A percentile compares a stretch with the other conserved stretches of the same genome.
Conservation (phyloP, 2,797 vertebrate genomes). For the Mareca strepera region DNA sequence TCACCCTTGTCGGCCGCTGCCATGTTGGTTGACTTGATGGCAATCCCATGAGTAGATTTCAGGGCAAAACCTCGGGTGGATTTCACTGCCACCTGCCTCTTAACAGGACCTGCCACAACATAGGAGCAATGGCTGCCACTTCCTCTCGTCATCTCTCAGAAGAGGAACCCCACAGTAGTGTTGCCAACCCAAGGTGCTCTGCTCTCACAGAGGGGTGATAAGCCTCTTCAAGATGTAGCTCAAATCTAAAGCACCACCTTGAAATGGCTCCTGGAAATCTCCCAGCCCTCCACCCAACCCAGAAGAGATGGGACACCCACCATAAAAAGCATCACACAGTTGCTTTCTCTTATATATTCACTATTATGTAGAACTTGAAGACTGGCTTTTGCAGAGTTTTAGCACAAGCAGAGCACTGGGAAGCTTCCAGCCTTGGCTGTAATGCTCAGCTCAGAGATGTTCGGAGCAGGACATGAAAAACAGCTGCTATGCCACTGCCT, state of each 20-base stretch:
- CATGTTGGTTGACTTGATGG: slow-evolving; percentile 86
- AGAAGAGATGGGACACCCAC: neutral
- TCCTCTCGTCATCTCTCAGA: accelerated
- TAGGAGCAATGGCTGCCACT: accelerated
- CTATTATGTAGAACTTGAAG: accelerated
- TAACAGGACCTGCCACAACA: slow-evolving; percentile 79
- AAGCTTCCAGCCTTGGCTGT: accelerated
- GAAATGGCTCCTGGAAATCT: neutral
- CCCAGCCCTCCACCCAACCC: accelerated
- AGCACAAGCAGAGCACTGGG: accelerated
- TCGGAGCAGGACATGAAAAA: accelerated
- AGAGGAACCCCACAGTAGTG: accelerated
- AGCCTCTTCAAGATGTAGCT: accelerated
- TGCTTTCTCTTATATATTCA: accelerated
- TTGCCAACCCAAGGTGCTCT: neutral
- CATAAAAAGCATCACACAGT: accelerated
- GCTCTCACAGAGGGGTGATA: accelerated
- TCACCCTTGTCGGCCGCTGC: slow-evolving; percentile 82
- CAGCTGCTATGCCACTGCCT: accelerated
- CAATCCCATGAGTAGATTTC: slow-evolving; percentile 89
- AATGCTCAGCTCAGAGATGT: neutral
- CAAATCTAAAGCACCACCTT: accelerated
- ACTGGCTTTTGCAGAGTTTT: accelerated
- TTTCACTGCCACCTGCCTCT: slow-evolving; percentile 96
- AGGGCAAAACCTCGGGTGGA: slow-evolving; percentile 94